These are phyloP conservation scores for Noctua fimbriata DNA, from an alignment of 2,888 invertebrate species.

Conservation along the genomic window DNA sequence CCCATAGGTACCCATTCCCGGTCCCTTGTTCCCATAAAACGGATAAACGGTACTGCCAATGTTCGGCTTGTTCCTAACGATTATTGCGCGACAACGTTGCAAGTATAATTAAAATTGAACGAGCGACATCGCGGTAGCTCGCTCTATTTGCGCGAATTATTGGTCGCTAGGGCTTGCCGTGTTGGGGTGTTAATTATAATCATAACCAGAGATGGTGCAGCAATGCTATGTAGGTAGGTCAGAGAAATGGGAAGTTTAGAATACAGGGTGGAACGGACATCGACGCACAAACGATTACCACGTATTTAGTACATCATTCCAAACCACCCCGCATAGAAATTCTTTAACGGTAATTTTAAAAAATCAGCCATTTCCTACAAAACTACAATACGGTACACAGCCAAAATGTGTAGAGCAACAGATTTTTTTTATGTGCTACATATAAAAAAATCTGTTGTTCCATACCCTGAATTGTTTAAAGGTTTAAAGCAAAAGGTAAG, in stretches of 20 bases:
- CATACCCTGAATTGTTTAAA: not conserved
- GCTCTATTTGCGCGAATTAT: slow-evolving; percentile 64
- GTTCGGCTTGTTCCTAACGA: slow-evolving; percentile 59
- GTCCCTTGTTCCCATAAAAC: slow-evolving; percentile 53
- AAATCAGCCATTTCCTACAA: not conserved
- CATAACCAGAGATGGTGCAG: slow-evolving; percentile 13
- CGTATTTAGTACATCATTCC: not conserved
- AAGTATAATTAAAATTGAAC: slow-evolving; percentile 68
- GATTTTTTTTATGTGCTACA: not conserved
- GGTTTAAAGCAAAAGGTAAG: not conserved
- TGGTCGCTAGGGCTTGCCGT: slow-evolving; percentile 48
- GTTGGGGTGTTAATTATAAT: slow-evolving; percentile 38
- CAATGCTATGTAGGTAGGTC: not conserved
- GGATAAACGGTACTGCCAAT: slow-evolving; percentile 62
- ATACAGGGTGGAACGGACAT: not conserved
- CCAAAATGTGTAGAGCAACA: not conserved
- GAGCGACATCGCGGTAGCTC: slow-evolving; percentile 56
- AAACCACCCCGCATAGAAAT: not conserved
- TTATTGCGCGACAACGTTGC: slow-evolving; percentile 63
- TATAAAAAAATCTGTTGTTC: too few relatives aligned
- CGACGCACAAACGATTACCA: not conserved
- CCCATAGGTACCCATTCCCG: slow-evolving; percentile 14
- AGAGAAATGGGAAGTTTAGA: not conserved
- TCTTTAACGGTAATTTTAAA: not conserved
- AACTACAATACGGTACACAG: not conserved